phyloP scores from a whole-genome alignment of 2,888 invertebrate genomes.

The Ectropis crepuscularia region DNA sequence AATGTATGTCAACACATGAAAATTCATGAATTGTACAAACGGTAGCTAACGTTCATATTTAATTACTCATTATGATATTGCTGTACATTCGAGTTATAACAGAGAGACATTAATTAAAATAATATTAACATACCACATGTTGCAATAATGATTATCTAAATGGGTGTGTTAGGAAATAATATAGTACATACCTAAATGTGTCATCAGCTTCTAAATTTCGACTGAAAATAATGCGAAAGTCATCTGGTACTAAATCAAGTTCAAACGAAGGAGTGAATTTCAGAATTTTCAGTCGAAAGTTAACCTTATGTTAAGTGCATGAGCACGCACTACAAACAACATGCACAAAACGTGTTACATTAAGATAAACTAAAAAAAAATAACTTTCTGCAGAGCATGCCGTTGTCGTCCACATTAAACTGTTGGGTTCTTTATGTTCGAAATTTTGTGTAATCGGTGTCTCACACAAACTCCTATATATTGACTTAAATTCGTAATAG shows the following conservation, averaged over 20 bases:
- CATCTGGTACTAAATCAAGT: neutral
- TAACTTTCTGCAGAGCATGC: conserved; percentile 78
- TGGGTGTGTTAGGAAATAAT: conserved; percentile 17
- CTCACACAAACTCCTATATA: conserved; percentile 60
- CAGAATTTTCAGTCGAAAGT: conserved; percentile 62
- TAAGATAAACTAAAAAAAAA: conserved; percentile 45
- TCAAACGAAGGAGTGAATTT: neutral
- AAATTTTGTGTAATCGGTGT: conserved; percentile 52
- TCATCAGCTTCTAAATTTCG: conserved; percentile 50
- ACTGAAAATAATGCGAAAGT: conserved; percentile 47
- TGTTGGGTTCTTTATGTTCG: conserved; percentile 67
- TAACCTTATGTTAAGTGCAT: conserved; percentile 64
- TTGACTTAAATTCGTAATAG: conserved; percentile 30
- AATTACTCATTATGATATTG: too few species aligned
- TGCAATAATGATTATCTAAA: conserved; percentile 2
- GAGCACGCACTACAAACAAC: conserved; percentile 53
- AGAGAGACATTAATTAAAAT: too few species aligned
- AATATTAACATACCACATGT: neutral
- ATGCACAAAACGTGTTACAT: conserved; percentile 26
- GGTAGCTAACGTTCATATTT: too few species aligned
- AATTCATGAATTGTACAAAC: too few species aligned
- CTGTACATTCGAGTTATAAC: too few species aligned
- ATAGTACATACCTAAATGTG: conserved; percentile 33
- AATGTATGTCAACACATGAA: too few species aligned
- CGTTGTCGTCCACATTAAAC: conserved; percentile 67